Base-by-base conservation (phyloP, 2,797 vertebrate species). In the Notolabrus celidotus region DNA sequence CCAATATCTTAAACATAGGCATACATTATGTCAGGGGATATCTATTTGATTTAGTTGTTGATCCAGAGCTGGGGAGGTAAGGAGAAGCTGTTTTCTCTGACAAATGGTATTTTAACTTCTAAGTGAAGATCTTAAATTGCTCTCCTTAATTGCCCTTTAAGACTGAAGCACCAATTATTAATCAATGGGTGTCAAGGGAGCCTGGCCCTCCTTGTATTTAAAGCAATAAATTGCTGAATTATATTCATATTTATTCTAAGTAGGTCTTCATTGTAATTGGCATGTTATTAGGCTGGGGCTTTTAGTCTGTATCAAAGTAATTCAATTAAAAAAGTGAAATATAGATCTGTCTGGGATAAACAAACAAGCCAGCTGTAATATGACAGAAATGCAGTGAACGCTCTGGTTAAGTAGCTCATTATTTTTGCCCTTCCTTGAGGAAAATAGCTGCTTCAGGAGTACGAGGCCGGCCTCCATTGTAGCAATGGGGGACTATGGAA, bases 181-280 rank as follows among this genome's bases (percentile, higher is more conserved):
- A 98, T 96, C 95, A 95, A 97, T 94, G 94, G 83, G 94, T 96
- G 95, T 96, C 95, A 95, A 91, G 95, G 92, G 94, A 94, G 91
- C 88, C 92, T 69, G 90, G 91, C 92, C 94, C 91, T 94, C 93
- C 91, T 92, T 94, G 91, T 95, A 95, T 97, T 93, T 96, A 94
- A 94, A 93, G 94, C 95, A 94, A 97, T 98, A 96, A 96, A 97
- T 97, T 96, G 95, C 93, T 91, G 93, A 93, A 95, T 96, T 96
- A 97, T 96, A 96, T 96, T 97, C 95, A 96, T 97, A 97, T 97
- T 96, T 96, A 96, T 96, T 97, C 95, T 94, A 95, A 96, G 94
- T 96, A 96, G 96, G 96, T 95, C 94, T 94, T 95, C 95, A 96
- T 97, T 96, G 94, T 97, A 98, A 97, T 97, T 97, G 96, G 96